These are phyloP conservation scores for Menidia menidia DNA, from an alignment of 2,797 vertebrate species.

Conservation along the genomic window DNA sequence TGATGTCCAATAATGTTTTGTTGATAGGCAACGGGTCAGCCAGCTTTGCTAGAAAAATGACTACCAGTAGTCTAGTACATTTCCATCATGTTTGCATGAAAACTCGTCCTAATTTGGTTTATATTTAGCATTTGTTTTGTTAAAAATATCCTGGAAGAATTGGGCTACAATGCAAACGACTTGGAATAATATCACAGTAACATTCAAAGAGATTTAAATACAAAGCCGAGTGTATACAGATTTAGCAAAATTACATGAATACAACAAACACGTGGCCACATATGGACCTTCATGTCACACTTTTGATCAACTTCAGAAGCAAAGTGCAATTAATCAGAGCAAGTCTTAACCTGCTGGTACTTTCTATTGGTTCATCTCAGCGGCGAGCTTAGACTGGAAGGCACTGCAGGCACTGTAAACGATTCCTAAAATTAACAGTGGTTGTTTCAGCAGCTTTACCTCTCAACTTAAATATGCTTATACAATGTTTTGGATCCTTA, in stretches of 20 bases:
- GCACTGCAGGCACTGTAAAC: slow-evolving; percentile 53
- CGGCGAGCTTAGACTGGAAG: slow-evolving; percentile 19
- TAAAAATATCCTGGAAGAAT: slow-evolving; percentile 34
- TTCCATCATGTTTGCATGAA: not conserved
- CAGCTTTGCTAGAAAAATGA: not conserved
- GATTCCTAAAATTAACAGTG: slow-evolving; percentile 31
- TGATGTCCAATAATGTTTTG: not conserved
- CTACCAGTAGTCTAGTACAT: slow-evolving; percentile 1
- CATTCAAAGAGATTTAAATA: slow-evolving; percentile 48
- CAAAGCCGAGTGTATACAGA: slow-evolving; percentile 29
- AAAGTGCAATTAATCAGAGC: slow-evolving; percentile 68
- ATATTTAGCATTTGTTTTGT: slow-evolving; percentile 37
- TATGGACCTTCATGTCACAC: slow-evolving; percentile 46
- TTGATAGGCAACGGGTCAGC: not conserved
- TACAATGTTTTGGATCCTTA: slow-evolving; percentile 1
- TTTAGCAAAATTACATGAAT: slow-evolving; percentile 50
- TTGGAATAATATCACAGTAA: slow-evolving; percentile 39
- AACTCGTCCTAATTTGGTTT: slow-evolving; percentile 14
- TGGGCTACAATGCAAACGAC: slow-evolving; percentile 36
- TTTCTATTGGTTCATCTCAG: slow-evolving; percentile 9
- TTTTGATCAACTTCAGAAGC: slow-evolving; percentile 52
- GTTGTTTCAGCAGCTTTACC: slow-evolving; percentile 49
- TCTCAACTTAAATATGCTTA: slow-evolving; percentile 9
- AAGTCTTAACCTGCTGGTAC: slow-evolving; percentile 33
- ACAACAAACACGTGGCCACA: slow-evolving; percentile 36